Percentiles rank a stretch among this genome's conserved stretches.
Evolutionary conservation across 30 jellyfish, hydroid and myxozoan genomes (phyloP).

Genomic region (Hydractinia symbiolongicarpus): DNA sequence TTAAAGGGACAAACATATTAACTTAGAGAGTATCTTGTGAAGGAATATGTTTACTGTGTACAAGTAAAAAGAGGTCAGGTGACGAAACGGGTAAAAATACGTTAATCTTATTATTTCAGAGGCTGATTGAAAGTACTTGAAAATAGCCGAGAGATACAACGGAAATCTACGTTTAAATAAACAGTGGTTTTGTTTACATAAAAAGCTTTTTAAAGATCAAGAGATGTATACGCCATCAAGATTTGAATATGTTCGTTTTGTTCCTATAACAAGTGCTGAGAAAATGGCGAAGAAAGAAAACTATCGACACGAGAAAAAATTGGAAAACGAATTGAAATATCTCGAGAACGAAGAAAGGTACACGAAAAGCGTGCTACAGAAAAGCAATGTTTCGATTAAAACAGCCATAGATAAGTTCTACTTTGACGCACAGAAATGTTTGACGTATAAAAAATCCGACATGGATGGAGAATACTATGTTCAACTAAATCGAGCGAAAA

Average conservation of each 20-base stretch:
- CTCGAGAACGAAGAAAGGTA: not conserved
- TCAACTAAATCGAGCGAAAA: constrained; percentile 10
- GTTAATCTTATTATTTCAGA: too few relatives aligned
- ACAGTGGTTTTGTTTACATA: too few relatives aligned
- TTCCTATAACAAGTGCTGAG: constrained; percentile 8
- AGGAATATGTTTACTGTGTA: too few relatives aligned
- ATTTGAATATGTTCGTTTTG: not conserved
- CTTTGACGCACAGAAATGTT: constrained; percentile 12
- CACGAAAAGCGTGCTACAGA: not conserved
- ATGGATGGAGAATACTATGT: constrained; percentile 3
- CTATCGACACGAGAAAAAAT: not conserved
- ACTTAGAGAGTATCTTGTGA: too few relatives aligned
- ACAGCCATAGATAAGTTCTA: not conserved
- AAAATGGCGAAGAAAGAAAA: not conserved
- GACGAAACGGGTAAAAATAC: too few relatives aligned
- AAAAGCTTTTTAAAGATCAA: not conserved
- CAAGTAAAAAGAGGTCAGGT: too few relatives aligned
- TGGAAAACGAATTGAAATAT: constrained; percentile 1
- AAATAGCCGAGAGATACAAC: too few relatives aligned
- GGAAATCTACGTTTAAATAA: too few relatives aligned
- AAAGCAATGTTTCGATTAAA: not conserved
- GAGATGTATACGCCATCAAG: constrained; percentile 2
- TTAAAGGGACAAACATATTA: too few relatives aligned
- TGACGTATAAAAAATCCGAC: not conserved
- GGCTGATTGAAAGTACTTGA: too few relatives aligned